A percentile compares a stretch with the other conserved stretches of the same genome.
phyloP scores from a whole-genome alignment of 2,113 vertebrate genomes.

The Phasianus colchicus region DNA sequence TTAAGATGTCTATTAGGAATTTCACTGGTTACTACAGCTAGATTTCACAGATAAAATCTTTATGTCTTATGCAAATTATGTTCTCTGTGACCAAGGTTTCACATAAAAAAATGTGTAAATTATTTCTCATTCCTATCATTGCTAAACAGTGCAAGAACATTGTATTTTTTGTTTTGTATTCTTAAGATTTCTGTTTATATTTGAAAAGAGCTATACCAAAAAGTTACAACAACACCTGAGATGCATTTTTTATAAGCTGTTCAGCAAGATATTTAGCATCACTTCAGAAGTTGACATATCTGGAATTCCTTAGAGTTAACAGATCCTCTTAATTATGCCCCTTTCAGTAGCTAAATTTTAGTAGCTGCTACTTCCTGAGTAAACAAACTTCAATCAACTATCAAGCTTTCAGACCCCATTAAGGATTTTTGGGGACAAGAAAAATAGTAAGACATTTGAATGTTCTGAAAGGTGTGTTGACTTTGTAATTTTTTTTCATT shows the following conservation, averaged over 20 bases:
- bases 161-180: background rate
- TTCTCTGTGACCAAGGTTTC: background rate
- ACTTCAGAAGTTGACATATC: background rate
- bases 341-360: constrained; percentile 21
- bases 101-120: background rate
- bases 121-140: background rate
- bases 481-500: background rate
- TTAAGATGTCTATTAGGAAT: background rate
- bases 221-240: background rate
- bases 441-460: background rate
- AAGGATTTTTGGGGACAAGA: background rate
- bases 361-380: constrained; percentile 31
- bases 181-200: background rate
- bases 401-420: constrained; percentile 24
- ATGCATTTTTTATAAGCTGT: background rate
- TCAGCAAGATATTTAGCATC: background rate
- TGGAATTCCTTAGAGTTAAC: constrained; percentile 1
- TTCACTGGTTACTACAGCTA: background rate
- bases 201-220: background rate
- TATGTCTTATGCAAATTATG: background rate
- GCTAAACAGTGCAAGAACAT: background rate
- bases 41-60: background rate
- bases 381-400: constrained; percentile 56
- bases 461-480: constrained; percentile 33
- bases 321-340: constrained; percentile 40